Conservation (phyloP, 2,888 invertebrate species). For the Drosophila limbata region DNA sequence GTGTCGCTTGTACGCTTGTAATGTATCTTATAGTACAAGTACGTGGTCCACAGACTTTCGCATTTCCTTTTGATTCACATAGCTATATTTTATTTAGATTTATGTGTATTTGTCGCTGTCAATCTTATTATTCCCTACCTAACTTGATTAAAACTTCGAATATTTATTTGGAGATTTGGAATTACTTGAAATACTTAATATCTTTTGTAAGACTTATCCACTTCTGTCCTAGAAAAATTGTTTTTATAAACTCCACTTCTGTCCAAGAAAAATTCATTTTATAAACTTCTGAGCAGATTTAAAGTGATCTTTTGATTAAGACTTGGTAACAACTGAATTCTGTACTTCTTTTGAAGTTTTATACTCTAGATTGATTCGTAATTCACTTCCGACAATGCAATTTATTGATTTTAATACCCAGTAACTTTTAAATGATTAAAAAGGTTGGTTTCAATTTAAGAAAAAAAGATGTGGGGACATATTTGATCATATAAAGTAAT, state of each 20-base stretch:
- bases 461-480: not conserved
- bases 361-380: not conserved
- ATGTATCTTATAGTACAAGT: constrained; percentile 37
- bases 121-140: not conserved
- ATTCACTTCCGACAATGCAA: not conserved
- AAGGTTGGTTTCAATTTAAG: no score
- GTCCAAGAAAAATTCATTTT: not conserved
- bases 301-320: not conserved
- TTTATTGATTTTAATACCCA: not conserved
- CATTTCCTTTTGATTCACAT: constrained; percentile 37
- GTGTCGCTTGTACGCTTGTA: constrained; percentile 27
- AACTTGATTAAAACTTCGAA: not conserved
- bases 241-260: not conserved
- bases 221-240: not conserved
- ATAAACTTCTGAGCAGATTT: not conserved
- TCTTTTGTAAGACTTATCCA: not conserved
- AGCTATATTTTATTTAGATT: not conserved
- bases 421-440: not conserved
- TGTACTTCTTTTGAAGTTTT: constrained; percentile 1
- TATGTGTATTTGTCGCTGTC: constrained; percentile 2
- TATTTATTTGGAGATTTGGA: not conserved
- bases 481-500: not conserved
- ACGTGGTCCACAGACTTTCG: constrained; percentile 53
- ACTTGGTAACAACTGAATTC: not conserved
- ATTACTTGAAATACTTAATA: not conserved